Evolutionary conservation across 2,113 vertebrate species (phyloP), one percentile per base, ranked within the genome.

Genomic region (Corvus cornix): DNA sequence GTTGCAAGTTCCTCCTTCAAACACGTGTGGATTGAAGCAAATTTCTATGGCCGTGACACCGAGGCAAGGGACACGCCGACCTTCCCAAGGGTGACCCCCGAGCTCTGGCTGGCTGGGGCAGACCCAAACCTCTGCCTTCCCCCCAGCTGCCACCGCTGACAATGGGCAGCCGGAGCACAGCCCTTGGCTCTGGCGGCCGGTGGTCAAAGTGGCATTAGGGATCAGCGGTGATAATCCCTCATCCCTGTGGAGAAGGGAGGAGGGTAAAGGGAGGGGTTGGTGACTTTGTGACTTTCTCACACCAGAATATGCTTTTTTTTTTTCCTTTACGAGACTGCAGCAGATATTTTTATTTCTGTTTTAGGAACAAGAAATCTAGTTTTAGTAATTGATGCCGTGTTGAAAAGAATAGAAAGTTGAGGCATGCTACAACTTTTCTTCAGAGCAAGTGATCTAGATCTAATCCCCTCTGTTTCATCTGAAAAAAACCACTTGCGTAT

Each of bases 381-480:
- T 77, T 78, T 60, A 72, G 68, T 84, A 83, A 84, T 53, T 59
- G 87, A 48, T 90, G 60, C 59, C 30, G 7, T 37, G 1, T 63
- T 41, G 75, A 48, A 85, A 94, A 90, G 78, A 88, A 90, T 13
- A 43, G 77, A 58, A 94, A 90, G 85, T 80, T 81, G 75, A 92
- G 56, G 79, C 82, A 51, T 56, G 75, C 77, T 74, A 19, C 75
- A 84, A 85, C 91, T 94, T 94, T 95, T 95, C 92, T 95, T 95
- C 87, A 31, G 72, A 96, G 85, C 76, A 92, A 96, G 95, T 93
- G 75, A 84, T 91, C 83, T 95, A 90, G 89, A 95, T 82, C 90
- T 96, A 97, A 95, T 96, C 93, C 89, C 68, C 68, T 91, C 79
- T 90, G 95, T 91, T 96, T 90, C 87, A 60, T 86, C 63, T 96